These are phyloP conservation scores for Zaprionus ghesquierei DNA, from an alignment of 1,140 invertebrate species.

Conservation along the genomic window DNA sequence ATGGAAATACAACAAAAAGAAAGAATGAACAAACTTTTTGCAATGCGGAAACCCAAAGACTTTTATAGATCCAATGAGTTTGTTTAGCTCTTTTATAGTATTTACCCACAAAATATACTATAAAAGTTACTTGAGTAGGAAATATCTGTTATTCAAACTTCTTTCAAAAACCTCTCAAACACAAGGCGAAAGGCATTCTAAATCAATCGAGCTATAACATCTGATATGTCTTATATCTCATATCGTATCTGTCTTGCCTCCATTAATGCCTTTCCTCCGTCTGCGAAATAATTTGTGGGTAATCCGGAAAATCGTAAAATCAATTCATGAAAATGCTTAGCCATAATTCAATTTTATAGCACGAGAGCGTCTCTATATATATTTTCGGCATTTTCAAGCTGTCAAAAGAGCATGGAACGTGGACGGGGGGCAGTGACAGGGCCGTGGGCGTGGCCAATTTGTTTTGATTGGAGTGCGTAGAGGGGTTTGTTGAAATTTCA, in stretches of 20 bases:
- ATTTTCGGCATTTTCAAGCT: neutral
- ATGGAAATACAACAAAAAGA: slow-evolving; percentile 5
- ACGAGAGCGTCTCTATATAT: neutral
- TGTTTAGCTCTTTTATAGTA: too few relatives aligned
- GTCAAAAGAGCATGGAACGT: too few relatives aligned
- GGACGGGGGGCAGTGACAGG: neutral
- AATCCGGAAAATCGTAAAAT: slow-evolving; percentile 33
- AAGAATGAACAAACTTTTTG: neutral
- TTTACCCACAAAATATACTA: too few relatives aligned
- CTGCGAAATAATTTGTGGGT: neutral
- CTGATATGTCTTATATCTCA: neutral
- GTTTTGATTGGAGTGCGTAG: slow-evolving; percentile 7
- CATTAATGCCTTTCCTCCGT: neutral
- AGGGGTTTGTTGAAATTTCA: slow-evolving; percentile 19
- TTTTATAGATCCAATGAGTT: neutral
- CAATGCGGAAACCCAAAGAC: neutral
- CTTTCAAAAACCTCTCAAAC: too few relatives aligned
- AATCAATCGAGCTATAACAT: neutral
- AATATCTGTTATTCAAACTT: too few relatives aligned
- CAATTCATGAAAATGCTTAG: slow-evolving; percentile 26
- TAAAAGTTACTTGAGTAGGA: too few relatives aligned
- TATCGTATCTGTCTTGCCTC: neutral
- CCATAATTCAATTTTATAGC: slow-evolving; percentile 65
- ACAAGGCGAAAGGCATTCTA: neutral
- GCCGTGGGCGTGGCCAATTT: neutral